phyloP scores from a whole-genome alignment of 2,113 vertebrate genomes.

The Tragelaphus buxtoni region DNA sequence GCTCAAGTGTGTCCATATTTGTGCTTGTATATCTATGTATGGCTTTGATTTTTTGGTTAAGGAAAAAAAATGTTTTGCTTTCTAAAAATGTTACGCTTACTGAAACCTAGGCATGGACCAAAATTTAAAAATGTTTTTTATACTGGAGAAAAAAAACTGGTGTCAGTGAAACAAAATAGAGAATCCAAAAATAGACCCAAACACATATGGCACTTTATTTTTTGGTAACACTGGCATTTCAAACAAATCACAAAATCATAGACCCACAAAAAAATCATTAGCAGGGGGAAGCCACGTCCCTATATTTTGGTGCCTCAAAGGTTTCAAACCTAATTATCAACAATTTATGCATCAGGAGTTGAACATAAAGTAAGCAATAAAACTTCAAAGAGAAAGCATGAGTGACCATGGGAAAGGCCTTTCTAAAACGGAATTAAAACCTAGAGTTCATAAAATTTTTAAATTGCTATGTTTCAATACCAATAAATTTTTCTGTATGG shows the following conservation, averaged over 20 bases:
- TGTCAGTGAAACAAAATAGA: neutral
- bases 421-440: neutral
- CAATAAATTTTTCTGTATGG: neutral
- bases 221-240: neutral
- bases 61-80: neutral
- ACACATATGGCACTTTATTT: neutral
- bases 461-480: neutral
- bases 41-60: neutral
- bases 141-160: neutral
- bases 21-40: too few relatives aligned
- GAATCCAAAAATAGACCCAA: neutral
- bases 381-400: neutral
- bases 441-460: neutral
- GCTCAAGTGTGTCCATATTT: too few relatives aligned
- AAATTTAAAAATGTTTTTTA: neutral
- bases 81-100: neutral
- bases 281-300: neutral
- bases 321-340: neutral
- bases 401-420: neutral
- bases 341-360: neutral
- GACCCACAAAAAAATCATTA: neutral
- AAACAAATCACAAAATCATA: neutral
- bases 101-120: neutral
- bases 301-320: neutral
- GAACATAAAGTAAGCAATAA: neutral